Base-by-base conservation (phyloP, 2,888 invertebrate species). In the Bellardia pandia region DNA sequence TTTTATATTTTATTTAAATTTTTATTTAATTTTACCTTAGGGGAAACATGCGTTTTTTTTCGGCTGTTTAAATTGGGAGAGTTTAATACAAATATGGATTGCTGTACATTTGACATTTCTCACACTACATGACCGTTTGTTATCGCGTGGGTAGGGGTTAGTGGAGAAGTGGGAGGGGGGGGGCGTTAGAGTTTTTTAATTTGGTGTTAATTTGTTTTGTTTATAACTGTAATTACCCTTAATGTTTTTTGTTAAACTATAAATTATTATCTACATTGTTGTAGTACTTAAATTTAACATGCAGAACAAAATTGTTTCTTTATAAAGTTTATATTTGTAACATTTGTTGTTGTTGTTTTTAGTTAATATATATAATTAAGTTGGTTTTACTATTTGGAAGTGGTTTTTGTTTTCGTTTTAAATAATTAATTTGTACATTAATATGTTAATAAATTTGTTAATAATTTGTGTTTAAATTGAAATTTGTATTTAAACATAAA, bases 371-470 rank as follows among this genome's bases (percentile, higher is more conserved):
- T 23, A 51, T 62, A 40, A 74, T 74, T 66, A 37, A 64, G 16
- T 58, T 42, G 23, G 42, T 16, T 48, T 8, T 8, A 45, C 53
- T 66, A 68, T 16, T 16, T 64, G 72, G 40, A 42, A n/a, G 45
- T 14, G 37, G 51, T 9, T 42, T 77, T 56, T 69, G 58, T 40
- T 23, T 53, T 58, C 51, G 0, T 45, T 45, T 45, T 45, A 45
- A 72, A 79, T 80, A 48, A 68, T 69, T 86, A 84, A 81, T 87
- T 87, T 87, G 84, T 87, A 87, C 87, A 87, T 87, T 81, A 85
- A 87, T 75, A 81, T 78, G 81, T 33, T 84, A 84, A 81, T 16
- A 68, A 66, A 84, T 72, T 72, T 84, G 33, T 84, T 81, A 60
- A 40, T 62, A 51, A 33, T n/a, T 23, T 62, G 9, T 16, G 60